These are phyloP conservation scores for Axinella damicornis DNA, from an alignment of 37 sponge, comb jelly and placozoan species.

Conservation along the genomic window DNA sequence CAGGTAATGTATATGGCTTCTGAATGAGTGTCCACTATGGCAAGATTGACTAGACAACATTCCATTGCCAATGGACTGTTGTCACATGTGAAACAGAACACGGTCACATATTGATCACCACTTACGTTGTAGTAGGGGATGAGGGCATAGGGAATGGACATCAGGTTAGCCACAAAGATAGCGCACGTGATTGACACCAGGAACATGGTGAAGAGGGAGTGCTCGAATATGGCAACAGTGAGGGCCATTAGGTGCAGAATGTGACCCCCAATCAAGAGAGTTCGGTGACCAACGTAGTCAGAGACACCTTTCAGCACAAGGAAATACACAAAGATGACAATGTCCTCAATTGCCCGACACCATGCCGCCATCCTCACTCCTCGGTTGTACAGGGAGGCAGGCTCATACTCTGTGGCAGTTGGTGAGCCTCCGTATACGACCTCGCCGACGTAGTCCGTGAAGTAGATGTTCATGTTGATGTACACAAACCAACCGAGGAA, in stretches of 20 bases:
- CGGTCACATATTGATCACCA: neutral
- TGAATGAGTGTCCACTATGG: too few species aligned
- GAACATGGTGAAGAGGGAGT: neutral
- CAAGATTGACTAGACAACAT: too few species aligned
- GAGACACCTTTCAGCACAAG: neutral
- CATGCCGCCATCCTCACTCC: constrained; percentile 25
- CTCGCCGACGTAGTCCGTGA: constrained; percentile 38
- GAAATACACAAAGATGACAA: neutral
- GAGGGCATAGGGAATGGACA: constrained; percentile 32
- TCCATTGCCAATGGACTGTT: too few species aligned
- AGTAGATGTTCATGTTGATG: constrained; percentile 4
- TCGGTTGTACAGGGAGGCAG: neutral
- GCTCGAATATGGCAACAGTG: neutral
- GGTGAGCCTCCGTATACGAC: constrained; percentile 44
- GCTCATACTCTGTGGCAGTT: neutral
- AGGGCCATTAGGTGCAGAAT: neutral
- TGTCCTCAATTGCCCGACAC: neutral
- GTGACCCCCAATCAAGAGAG: neutral
- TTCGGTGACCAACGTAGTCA: neutral
- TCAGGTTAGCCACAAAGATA: neutral
- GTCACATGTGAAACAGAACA: too few species aligned
- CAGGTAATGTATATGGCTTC: too few species aligned
- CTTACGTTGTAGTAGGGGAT: constrained; percentile 27
- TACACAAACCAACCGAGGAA: constrained; percentile 20
- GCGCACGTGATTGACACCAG: neutral